Conservation (phyloP, 1,140 invertebrate species). For the Atta texana region DNA sequence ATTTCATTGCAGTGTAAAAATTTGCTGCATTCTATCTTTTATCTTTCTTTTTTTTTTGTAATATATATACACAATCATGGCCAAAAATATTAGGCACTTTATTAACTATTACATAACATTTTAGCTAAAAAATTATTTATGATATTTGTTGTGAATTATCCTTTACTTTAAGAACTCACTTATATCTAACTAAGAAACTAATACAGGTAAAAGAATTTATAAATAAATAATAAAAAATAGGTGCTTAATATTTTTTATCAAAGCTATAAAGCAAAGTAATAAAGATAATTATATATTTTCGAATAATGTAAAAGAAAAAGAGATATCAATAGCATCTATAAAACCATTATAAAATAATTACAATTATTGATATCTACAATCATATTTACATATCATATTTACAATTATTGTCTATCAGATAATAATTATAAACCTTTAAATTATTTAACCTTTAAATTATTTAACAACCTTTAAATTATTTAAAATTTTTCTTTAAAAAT, state of each 20-base stretch:
- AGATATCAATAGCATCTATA: conserved; percentile 11
- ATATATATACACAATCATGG: not conserved
- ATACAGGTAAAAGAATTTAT: too few species aligned
- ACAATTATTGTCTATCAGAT: not conserved
- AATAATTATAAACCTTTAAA: not conserved
- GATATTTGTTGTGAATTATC: too few species aligned
- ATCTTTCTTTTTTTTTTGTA: not conserved
- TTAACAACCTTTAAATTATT: too few species aligned
- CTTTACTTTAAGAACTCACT: too few species aligned
- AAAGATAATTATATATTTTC: not conserved
- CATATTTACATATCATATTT: not conserved
- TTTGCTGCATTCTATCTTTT: not conserved
- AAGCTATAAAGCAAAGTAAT: not conserved
- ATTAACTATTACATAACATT: too few species aligned
- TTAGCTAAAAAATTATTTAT: too few species aligned
- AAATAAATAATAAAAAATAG: too few species aligned
- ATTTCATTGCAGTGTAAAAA: not conserved
- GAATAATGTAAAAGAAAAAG: not conserved
- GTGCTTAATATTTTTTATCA: too few species aligned
- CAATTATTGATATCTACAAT: too few species aligned
- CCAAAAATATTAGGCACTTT: too few species aligned
- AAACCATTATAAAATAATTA: not conserved
- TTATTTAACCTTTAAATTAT: too few species aligned
- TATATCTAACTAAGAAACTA: not conserved
- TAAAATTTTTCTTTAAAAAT: not conserved